phyloP scores from a whole-genome alignment of 2,888 invertebrate species.

The Brenthis hecate region DNA sequence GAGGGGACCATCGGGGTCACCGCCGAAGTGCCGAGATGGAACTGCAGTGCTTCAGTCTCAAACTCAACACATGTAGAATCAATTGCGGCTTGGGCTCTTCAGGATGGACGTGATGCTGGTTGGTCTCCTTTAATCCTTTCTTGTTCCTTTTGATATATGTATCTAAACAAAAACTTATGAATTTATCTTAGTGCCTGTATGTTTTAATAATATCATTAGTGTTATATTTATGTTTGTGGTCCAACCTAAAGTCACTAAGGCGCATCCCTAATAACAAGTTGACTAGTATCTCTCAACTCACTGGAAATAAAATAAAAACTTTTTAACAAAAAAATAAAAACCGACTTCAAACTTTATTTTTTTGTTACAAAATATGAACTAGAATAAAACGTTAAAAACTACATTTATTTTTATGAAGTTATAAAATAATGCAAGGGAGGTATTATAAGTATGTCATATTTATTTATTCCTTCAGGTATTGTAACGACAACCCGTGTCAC shows the following conservation, averaged over 20 bases:
- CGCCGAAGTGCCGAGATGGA: slow-evolving; percentile 79
- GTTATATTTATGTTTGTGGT: too few species aligned
- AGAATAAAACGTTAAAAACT: too few species aligned
- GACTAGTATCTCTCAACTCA: too few species aligned
- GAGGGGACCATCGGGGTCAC: slow-evolving; percentile 85
- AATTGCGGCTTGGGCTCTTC: slow-evolving; percentile 85
- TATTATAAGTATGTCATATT: background rate
- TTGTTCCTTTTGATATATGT: too few species aligned
- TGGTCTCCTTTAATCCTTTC: background rate
- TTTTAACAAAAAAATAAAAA: too few species aligned
- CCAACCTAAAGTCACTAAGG: too few species aligned
- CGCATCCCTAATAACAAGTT: too few species aligned
- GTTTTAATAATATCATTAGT: background rate
- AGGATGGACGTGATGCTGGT: slow-evolving; percentile 68
- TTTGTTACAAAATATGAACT: too few species aligned
- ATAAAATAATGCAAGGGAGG: background rate
- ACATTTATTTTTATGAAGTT: background rate
- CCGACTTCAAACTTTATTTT: too few species aligned
- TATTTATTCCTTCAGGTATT: slow-evolving; percentile 61
- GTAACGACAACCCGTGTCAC: slow-evolving; percentile 90
- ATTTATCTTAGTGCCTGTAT: background rate
- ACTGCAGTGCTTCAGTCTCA: slow-evolving; percentile 82
- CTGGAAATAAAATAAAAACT: too few species aligned
- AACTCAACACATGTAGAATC: slow-evolving; percentile 83
- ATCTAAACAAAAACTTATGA: too few species aligned